Percentiles rank a stretch among this genome's conserved stretches.
Evolutionary conservation across 2,888 invertebrate species (phyloP).

Genomic region (Lomographa bimaculata): DNA sequence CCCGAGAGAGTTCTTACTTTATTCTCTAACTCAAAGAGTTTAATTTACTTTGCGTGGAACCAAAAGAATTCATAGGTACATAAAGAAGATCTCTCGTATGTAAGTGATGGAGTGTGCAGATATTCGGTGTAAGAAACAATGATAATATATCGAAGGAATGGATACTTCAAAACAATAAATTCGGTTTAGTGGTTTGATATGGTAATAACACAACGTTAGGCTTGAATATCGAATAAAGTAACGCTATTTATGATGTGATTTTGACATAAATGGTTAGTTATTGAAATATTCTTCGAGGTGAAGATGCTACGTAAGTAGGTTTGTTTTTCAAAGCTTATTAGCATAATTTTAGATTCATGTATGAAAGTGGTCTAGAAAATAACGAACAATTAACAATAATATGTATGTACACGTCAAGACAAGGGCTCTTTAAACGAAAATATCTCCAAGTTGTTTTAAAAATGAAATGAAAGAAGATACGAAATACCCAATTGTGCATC

Average conservation of each 20-base stretch:
- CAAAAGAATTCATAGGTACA: constrained; percentile 58
- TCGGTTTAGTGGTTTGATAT: constrained; percentile 31
- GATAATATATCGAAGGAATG: constrained; percentile 40
- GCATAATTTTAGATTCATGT: too few species aligned
- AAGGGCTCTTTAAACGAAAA: constrained; percentile 22
- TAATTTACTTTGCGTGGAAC: constrained; percentile 40
- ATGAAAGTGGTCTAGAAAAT: too few species aligned
- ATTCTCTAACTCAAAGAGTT: constrained; percentile 46
- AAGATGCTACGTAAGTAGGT: too few species aligned
- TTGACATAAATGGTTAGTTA: constrained; percentile 14
- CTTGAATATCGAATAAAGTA: constrained; percentile 20
- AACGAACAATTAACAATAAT: too few species aligned
- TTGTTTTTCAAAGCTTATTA: too few species aligned
- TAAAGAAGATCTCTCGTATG: constrained; percentile 62
- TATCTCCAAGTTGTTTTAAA: constrained; percentile 41
- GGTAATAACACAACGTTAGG: constrained; percentile 26
- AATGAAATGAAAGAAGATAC: constrained; percentile 37
- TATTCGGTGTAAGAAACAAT: constrained; percentile 39
- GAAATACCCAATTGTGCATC: constrained; percentile 56
- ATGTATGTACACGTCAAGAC: constrained; percentile 16
- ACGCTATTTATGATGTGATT: constrained; percentile 28
- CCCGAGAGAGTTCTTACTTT: constrained; percentile 57
- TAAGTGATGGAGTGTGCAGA: constrained; percentile 55
- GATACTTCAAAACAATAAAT: constrained; percentile 34
- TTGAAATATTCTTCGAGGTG: too few species aligned